Conservation (phyloP, 1,140 invertebrate species). For the Cotesia glomerata region DNA sequence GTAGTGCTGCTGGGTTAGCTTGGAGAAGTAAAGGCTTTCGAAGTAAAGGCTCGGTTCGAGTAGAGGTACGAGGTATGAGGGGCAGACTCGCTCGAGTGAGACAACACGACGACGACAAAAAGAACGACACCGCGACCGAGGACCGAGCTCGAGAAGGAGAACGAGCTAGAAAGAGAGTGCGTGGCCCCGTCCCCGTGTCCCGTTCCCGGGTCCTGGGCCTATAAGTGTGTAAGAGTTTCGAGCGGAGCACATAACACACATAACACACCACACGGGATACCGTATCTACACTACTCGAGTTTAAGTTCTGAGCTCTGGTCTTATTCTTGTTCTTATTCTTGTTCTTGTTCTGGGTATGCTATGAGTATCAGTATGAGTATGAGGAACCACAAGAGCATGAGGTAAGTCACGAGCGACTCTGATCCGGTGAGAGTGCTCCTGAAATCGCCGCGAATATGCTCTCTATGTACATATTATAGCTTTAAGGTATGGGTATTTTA, state of each 20-base stretch:
- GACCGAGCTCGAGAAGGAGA: not conserved
- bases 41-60: too few relatives aligned
- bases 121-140: not conserved
- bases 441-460: slow-evolving; percentile 19
- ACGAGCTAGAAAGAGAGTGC: slow-evolving; percentile 23
- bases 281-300: too few relatives aligned
- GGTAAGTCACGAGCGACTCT: slow-evolving; percentile 39
- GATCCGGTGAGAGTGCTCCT: slow-evolving; percentile 38
- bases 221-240: not conserved
- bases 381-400: slow-evolving; percentile 33
- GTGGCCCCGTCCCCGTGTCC: slow-evolving; percentile 4
- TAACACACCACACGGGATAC: too few relatives aligned
- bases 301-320: too few relatives aligned
- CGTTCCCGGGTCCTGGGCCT: not conserved
- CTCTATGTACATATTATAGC: not conserved
- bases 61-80: too few relatives aligned
- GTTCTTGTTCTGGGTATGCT: too few relatives aligned
- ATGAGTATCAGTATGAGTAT: not conserved
- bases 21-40: not conserved
- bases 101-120: not conserved
- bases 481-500: not conserved
- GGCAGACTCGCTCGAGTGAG: not conserved
- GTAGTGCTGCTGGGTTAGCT: not conserved
- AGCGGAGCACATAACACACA: slow-evolving; percentile 5
- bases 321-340: too few relatives aligned